phyloP scores from a whole-genome alignment of 2,797 vertebrate genomes.

The Diglossa cyanea region DNA sequence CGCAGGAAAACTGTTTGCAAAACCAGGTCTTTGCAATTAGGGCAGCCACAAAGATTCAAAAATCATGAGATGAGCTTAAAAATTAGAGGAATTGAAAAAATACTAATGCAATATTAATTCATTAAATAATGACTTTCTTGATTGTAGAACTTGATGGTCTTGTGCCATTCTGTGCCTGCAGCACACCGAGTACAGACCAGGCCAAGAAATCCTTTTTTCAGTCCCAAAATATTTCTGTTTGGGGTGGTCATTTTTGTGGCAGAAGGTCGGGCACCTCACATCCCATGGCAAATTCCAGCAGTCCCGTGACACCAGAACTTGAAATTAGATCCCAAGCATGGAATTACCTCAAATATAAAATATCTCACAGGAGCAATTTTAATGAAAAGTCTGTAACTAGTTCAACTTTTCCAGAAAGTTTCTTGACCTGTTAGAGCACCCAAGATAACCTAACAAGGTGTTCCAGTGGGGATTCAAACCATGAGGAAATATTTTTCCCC shows the following conservation, averaged over 20 bases:
- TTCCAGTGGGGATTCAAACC: neutral
- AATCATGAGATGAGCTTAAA: neutral
- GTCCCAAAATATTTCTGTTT: neutral
- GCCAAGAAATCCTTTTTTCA: neutral
- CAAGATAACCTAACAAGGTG: neutral
- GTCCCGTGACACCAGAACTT: neutral
- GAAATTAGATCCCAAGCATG: neutral
- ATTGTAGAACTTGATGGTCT: neutral
- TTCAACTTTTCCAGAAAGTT: neutral
- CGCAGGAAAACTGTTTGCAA: neutral
- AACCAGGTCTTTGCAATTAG: neutral
- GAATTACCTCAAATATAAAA: neutral
- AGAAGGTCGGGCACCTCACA: neutral
- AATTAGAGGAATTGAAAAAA: neutral
- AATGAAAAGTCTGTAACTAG: neutral
- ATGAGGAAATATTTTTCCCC: neutral
- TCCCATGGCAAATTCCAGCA: neutral
- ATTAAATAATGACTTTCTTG: neutral
- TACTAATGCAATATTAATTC: fast-evolving
- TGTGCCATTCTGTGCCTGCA: neutral
- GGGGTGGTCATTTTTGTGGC: fast-evolving
- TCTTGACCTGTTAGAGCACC: neutral
- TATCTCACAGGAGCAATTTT: neutral
- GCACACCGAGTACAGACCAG: fast-evolving
- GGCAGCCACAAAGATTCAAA: neutral